phyloP scores from a whole-genome alignment of 2,888 invertebrate species.

The Tetragonisca angustula region DNA sequence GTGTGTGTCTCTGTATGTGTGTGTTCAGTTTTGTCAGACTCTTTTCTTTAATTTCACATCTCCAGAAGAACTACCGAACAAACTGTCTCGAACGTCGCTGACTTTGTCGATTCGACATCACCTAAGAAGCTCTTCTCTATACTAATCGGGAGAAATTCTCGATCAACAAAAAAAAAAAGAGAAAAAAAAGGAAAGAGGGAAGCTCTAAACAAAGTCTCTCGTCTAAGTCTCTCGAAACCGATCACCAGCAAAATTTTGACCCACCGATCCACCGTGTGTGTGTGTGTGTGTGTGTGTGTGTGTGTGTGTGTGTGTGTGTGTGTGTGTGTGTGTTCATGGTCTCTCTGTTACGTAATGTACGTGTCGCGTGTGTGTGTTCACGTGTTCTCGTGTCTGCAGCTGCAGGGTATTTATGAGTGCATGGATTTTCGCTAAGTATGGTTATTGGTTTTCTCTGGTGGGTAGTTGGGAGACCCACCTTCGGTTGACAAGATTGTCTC shows the following conservation, averaged over 20 bases:
- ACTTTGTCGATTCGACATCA: no score
- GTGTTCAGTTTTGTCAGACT: no score
- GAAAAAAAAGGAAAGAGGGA: background rate
- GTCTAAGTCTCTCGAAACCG: background rate
- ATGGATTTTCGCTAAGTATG: conserved; percentile 48
- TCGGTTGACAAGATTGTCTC: conserved; percentile 99
- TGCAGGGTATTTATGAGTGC: conserved; percentile 46
- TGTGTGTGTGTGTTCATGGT: no score
- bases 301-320: no score
- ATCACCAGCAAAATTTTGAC: background rate
- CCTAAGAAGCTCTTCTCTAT: conserved; percentile 3
- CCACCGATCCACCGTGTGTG: background rate
- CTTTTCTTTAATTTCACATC: no score
- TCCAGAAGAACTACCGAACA: no score
- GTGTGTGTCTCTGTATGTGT: no score
- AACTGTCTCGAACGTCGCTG: background rate
- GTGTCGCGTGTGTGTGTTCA: background rate
- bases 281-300: no score
- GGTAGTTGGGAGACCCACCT: conserved; percentile 90
- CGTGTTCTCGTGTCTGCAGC: background rate
- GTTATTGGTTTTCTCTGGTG: conserved; percentile 75
- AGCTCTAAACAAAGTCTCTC: background rate
- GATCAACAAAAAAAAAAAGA: background rate
- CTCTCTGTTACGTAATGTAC: conserved; percentile 32
- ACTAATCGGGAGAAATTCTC: background rate